Evolutionary conservation across 2,888 invertebrate genomes (phyloP).

Genomic region (Rhyacophila evoluta): DNA sequence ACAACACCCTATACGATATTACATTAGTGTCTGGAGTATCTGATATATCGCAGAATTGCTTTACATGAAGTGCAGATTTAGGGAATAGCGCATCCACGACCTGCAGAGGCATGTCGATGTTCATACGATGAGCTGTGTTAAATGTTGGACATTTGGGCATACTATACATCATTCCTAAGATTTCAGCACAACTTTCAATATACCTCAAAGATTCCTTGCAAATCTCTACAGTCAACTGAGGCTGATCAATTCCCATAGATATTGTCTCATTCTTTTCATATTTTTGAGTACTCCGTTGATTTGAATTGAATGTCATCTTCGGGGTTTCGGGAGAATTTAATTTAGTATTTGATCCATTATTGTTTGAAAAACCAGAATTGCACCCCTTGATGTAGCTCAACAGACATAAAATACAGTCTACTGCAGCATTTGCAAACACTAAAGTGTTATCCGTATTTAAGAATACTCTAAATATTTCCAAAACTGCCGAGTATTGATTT

Average conservation of each 20-base stretch:
- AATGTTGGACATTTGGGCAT: conserved; percentile 96
- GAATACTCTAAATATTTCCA: conserved; percentile 95
- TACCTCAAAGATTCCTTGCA: conserved; percentile 86
- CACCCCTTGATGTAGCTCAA: conserved; percentile 81
- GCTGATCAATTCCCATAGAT: conserved; percentile 58
- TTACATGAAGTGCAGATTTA: conserved; percentile 75
- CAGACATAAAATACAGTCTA: conserved; percentile 93
- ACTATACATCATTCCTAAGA: conserved; percentile 91
- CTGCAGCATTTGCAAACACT: conserved; percentile 93
- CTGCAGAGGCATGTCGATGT: conserved; percentile 81
- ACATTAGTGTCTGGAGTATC: conserved; percentile 76
- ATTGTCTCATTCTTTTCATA: conserved; percentile 59
- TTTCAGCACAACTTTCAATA: conserved; percentile 86
- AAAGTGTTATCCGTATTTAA: conserved; percentile 92
- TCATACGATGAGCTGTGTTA: conserved; percentile 87
- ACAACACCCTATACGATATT: conserved; percentile 74
- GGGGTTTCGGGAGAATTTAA: conserved; percentile 42
- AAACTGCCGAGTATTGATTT: conserved; percentile 78
- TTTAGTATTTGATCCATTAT: not conserved
- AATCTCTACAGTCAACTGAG: conserved; percentile 66
- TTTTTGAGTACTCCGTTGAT: conserved; percentile 57
- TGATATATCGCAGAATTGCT: conserved; percentile 76
- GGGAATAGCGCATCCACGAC: conserved; percentile 89
- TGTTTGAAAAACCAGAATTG: conserved; percentile 28
- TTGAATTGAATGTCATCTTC: conserved; percentile 54